Conservation (phyloP, 2,888 invertebrate genomes). For the Synergus gifuensis region DNA sequence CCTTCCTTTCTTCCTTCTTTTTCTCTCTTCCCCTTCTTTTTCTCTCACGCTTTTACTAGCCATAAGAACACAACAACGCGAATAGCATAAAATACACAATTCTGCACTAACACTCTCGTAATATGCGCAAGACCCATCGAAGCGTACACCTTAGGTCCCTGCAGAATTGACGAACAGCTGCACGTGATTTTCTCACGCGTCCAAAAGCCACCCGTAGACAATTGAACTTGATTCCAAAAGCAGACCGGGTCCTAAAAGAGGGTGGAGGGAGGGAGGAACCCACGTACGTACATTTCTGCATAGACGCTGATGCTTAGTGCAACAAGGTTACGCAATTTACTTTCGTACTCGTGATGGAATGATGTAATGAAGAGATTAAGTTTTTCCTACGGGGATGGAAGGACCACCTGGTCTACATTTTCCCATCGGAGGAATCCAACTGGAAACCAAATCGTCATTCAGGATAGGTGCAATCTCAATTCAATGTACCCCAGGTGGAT, state of each 20-base stretch:
- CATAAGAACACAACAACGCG: constrained; percentile 42
- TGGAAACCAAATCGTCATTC: constrained; percentile 16
- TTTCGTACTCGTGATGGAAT: not conserved
- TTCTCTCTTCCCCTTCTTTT: constrained; percentile 13
- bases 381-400: constrained; percentile 21
- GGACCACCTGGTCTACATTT: constrained; percentile 29
- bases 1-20: constrained; percentile 44
- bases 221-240: constrained; percentile 71
- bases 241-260: constrained; percentile 52
- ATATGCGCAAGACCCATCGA: constrained; percentile 52
- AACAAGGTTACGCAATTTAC: constrained; percentile 12
- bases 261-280: constrained; percentile 46
- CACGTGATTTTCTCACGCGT: constrained; percentile 76
- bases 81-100: not conserved
- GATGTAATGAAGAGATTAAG: constrained; percentile 37
- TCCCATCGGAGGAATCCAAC: constrained; percentile 36
- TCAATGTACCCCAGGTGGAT: constrained; percentile 27
- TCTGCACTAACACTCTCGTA: constrained; percentile 45
- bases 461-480: constrained; percentile 18
- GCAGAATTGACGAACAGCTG: constrained; percentile 67
- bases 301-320: constrained; percentile 8
- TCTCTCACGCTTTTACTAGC: constrained; percentile 10
- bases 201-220: constrained; percentile 76
- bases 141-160: constrained; percentile 45
- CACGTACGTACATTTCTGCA: constrained; percentile 16